Conservation (phyloP, 2,888 invertebrate genomes). For the Tyria jacobaeae region DNA sequence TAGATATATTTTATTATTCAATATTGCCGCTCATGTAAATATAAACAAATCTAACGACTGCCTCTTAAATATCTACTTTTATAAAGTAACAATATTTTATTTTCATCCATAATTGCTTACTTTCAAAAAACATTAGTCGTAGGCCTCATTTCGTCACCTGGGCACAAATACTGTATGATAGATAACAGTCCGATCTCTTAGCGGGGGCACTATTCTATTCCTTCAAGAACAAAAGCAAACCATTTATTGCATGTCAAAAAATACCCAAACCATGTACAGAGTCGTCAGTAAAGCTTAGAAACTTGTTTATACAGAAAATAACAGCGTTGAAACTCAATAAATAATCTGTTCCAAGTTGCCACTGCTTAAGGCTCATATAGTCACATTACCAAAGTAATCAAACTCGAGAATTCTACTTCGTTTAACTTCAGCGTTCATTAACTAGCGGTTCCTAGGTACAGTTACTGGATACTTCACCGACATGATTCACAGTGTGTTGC, state of each 20-base stretch:
- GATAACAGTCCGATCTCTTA: too few relatives aligned
- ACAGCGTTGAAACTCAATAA: not conserved
- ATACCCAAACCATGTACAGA: not conserved
- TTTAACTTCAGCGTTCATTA: slow-evolving; percentile 8
- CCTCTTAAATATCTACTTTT: too few relatives aligned
- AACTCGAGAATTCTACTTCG: slow-evolving; percentile 17
- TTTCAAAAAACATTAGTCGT: too few relatives aligned
- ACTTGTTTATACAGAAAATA: not conserved
- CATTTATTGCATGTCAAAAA: not conserved
- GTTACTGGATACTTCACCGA: not conserved
- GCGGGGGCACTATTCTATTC: too few relatives aligned
- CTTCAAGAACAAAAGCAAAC: too few relatives aligned
- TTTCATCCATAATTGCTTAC: too few relatives aligned
- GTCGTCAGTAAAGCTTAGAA: not conserved
- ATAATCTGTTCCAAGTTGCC: not conserved
- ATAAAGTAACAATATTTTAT: too few relatives aligned
- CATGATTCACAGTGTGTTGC: not conserved
- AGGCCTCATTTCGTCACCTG: too few relatives aligned
- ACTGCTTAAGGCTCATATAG: not conserved
- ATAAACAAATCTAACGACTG: too few relatives aligned
- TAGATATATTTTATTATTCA: too few relatives aligned
- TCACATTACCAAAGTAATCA: slow-evolving; percentile 14
- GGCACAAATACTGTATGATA: too few relatives aligned
- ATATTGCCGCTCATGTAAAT: too few relatives aligned
- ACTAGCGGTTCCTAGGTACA: slow-evolving; percentile 14